Evolutionary conservation across 2,888 invertebrate genomes (phyloP).

Genomic region (Spatulosminthurus flaviceps): DNA sequence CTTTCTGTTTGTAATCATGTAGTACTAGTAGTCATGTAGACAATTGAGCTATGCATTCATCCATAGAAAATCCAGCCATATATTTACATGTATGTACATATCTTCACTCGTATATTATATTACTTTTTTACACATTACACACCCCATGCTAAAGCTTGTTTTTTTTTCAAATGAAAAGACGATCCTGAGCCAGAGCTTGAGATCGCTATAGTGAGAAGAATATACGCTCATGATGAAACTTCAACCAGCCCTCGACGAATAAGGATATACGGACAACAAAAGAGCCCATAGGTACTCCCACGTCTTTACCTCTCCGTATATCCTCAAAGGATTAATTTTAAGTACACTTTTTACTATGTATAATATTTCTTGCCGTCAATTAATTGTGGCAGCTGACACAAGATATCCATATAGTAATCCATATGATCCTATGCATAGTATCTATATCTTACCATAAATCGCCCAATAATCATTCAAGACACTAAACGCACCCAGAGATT

Average conservation of each 20-base stretch:
- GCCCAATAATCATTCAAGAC: too few species aligned
- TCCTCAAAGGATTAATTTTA: constrained; percentile 1
- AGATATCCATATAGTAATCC: too few species aligned
- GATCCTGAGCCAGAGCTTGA: not conserved
- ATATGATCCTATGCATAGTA: too few species aligned
- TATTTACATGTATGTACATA: too few species aligned
- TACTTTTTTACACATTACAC: too few species aligned
- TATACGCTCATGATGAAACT: not conserved
- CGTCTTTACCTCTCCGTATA: not conserved
- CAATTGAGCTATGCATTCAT: not conserved
- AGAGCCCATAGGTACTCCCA: not conserved
- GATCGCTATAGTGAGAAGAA: too few species aligned
- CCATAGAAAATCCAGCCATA: too few species aligned
- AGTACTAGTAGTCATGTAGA: too few species aligned
- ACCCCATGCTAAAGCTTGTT: too few species aligned
- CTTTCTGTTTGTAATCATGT: not conserved
- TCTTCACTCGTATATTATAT: too few species aligned
- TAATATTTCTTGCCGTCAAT: not conserved
- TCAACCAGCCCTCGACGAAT: not conserved
- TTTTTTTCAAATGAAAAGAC: not conserved
- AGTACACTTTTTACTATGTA: not conserved
- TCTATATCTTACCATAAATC: too few species aligned
- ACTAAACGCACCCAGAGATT: too few species aligned
- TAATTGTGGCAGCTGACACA: not conserved
- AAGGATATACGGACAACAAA: constrained; percentile 5